A percentile compares a stretch with the other conserved stretches of the same genome.
phyloP scores from a whole-genome alignment of 1,140 invertebrate genomes.

The Heliconius congener region DNA sequence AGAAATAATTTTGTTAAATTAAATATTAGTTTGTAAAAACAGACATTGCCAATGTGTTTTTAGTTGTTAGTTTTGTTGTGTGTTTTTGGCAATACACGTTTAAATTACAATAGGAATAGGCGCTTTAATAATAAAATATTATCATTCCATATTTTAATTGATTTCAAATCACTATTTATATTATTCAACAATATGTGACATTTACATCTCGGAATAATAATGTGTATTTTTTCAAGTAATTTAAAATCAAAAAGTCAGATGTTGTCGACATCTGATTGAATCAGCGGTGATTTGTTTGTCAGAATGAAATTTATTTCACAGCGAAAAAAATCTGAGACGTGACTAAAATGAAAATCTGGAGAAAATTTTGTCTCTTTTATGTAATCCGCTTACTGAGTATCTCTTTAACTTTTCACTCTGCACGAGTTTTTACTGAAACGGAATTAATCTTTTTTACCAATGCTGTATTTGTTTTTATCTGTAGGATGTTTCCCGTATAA shows the following conservation, averaged over 20 bases:
- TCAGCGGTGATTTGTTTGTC: conserved; percentile 54
- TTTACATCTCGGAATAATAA: background rate
- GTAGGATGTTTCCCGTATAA: background rate
- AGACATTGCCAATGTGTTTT: too few relatives aligned
- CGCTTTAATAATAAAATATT: too few relatives aligned
- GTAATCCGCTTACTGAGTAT: conserved; percentile 27
- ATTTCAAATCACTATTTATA: too few relatives aligned
- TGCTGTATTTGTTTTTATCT: background rate
- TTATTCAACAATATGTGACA: background rate
- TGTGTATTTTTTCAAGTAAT: background rate
- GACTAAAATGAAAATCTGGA: conserved; percentile 51
- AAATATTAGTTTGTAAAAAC: too few relatives aligned
- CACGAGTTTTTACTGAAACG: conserved; percentile 24
- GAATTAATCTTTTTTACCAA: conserved; percentile 13
- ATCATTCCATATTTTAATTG: too few relatives aligned
- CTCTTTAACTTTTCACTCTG: conserved; percentile 22
- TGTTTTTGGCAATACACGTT: too few relatives aligned
- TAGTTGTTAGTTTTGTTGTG: too few relatives aligned
- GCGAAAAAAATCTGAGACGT: conserved; percentile 56
- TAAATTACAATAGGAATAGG: too few relatives aligned
- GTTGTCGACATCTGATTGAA: conserved; percentile 3
- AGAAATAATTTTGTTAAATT: too few relatives aligned
- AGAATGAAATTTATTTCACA: conserved; percentile 58
- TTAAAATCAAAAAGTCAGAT: conserved; percentile 1
- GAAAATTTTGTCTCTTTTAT: conserved; percentile 27